Evolutionary conservation across 2,797 vertebrate genomes (phyloP).

Genomic region (Sparus aurata): DNA sequence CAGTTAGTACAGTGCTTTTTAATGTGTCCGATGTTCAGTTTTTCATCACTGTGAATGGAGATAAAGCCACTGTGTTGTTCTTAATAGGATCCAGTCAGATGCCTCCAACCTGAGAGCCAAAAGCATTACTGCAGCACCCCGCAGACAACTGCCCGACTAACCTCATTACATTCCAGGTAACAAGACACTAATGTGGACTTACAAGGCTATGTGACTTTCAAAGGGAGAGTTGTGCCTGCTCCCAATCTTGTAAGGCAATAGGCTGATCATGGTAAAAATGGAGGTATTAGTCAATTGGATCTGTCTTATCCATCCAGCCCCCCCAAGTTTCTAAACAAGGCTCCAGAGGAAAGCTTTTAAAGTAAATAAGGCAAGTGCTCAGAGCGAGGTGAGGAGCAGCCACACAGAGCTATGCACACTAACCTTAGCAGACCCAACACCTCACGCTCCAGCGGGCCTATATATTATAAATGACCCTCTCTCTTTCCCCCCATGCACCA

Average conservation of each 20-base stretch:
- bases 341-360: conserved; percentile 75
- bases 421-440: conserved; percentile 75
- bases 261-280: conserved; percentile 58
- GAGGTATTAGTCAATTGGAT: conserved; percentile 63
- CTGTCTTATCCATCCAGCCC: conserved; percentile 57
- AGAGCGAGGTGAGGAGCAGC: conserved; percentile 67
- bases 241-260: conserved; percentile 53
- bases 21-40: conserved; percentile 20
- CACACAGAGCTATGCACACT: conserved; percentile 75
- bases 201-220: conserved; percentile 65
- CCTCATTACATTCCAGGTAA: conserved; percentile 70
- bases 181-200: conserved; percentile 71
- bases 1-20: neutral
- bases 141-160: conserved; percentile 63
- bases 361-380: conserved; percentile 78
- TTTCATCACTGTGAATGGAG: conserved; percentile 33
- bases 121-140: conserved; percentile 54
- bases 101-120: conserved; percentile 38
- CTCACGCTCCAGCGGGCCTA: conserved; percentile 77
- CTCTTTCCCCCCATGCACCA: conserved; percentile 63
- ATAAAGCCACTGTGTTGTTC: conserved; percentile 27
- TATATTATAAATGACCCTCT: conserved; percentile 86
- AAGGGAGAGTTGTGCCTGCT: conserved; percentile 55
- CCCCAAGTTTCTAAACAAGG: conserved; percentile 66
- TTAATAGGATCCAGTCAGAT: conserved; percentile 52